phyloP scores from a whole-genome alignment of 2,113 vertebrate species.

The Planiliza haematocheilus region DNA sequence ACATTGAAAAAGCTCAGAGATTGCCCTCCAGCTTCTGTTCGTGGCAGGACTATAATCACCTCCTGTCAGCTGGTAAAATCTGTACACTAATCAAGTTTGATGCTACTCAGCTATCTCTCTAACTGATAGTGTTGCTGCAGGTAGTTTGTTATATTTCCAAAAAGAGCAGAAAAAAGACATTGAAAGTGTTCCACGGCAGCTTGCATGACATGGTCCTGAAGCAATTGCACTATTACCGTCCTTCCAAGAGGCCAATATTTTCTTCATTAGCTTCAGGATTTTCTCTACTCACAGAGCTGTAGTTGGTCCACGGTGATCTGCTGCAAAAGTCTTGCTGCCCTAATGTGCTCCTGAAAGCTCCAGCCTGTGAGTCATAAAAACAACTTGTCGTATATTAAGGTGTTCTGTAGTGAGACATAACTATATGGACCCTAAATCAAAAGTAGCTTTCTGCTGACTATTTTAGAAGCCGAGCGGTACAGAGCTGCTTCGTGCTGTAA shows the following conservation, averaged over 20 bases:
- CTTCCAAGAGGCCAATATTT: slow-evolving; percentile 44
- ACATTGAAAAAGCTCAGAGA: slow-evolving; percentile 6
- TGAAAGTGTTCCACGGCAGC: slow-evolving; percentile 6
- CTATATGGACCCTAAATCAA: slow-evolving; percentile 56
- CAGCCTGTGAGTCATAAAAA: slow-evolving; percentile 47
- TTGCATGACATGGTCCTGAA: slow-evolving; percentile 26
- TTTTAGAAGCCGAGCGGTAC: neutral
- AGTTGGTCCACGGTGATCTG: slow-evolving; percentile 41
- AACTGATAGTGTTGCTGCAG: slow-evolving; percentile 15
- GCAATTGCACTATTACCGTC: neutral
- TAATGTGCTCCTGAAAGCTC: slow-evolving; percentile 53
- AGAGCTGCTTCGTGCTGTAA: slow-evolving; percentile 29
- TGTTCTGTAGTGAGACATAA: slow-evolving; percentile 44
- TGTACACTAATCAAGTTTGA: slow-evolving; percentile 17
- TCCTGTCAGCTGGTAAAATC: slow-evolving; percentile 20
- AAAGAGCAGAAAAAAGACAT: slow-evolving; percentile 11
- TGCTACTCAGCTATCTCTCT: neutral
- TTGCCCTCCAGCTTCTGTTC: slow-evolving; percentile 31
- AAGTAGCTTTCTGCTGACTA: slow-evolving; percentile 44
- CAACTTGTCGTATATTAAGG: slow-evolving; percentile 45
- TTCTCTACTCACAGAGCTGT: slow-evolving; percentile 2
- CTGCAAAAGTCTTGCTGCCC: slow-evolving; percentile 21
- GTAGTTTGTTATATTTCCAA: slow-evolving; percentile 15
- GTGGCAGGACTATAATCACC: slow-evolving; percentile 3
- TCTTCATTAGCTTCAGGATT: slow-evolving; percentile 29